phyloP scores from a whole-genome alignment of 2,113 vertebrate genomes.

The Aramus guarauna region DNA sequence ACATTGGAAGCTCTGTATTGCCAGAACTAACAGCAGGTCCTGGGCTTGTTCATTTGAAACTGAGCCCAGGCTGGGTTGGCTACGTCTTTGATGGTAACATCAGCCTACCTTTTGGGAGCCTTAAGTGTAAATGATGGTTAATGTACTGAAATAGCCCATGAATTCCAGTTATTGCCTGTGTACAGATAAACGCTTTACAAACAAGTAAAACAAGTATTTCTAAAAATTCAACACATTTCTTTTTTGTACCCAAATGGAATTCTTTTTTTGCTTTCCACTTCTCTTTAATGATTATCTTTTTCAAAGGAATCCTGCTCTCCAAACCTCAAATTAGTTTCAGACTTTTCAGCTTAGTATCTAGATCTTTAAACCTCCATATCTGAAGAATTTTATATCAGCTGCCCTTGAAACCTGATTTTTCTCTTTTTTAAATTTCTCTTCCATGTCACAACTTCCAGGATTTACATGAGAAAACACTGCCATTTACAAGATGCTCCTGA shows the following conservation, averaged over 20 bases:
- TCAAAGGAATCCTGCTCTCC: background rate
- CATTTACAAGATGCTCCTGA: background rate
- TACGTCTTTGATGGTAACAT: background rate
- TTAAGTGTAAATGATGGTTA: background rate
- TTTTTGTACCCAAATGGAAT: background rate
- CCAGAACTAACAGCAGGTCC: background rate
- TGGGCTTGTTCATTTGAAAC: background rate
- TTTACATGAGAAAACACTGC: accelerated
- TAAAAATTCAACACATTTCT: background rate
- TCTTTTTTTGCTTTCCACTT: background rate
- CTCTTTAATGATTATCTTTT: background rate
- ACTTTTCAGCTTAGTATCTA: background rate
- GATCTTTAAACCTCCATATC: background rate
- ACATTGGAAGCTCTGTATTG: background rate
- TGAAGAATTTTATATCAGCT: background rate
- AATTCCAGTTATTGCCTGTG: background rate
- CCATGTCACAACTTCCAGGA: background rate
- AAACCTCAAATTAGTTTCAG: background rate
- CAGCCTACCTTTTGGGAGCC: background rate
- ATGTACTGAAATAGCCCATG: background rate
- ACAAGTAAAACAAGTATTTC: background rate
- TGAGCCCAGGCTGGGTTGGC: background rate
- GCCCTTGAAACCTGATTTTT: background rate
- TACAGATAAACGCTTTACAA: background rate
- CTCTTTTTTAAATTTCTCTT: background rate